Conservation (phyloP, 2,888 invertebrate genomes). For the Netelia fuscicornis region DNA sequence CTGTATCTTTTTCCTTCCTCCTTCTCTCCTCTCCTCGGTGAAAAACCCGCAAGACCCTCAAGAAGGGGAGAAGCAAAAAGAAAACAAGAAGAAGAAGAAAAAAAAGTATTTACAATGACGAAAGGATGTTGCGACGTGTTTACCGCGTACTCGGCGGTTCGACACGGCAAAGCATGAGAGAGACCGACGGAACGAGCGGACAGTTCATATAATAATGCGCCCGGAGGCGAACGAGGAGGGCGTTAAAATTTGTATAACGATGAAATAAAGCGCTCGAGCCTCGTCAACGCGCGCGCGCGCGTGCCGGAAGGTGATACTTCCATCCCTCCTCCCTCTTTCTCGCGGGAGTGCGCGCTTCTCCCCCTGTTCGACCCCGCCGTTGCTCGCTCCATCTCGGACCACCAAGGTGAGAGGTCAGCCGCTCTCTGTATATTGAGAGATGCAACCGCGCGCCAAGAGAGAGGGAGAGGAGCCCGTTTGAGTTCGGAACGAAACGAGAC, state of each 20-base stretch:
- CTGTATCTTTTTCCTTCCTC: background rate
- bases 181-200: background rate
- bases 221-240: conserved; percentile 16
- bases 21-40: background rate
- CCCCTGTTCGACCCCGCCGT: background rate
- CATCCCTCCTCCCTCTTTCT: background rate
- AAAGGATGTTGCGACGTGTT: conserved; percentile 26
- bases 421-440: conserved; percentile 52
- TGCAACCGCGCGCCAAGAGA: conserved; percentile 27
- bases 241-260: conserved; percentile 62
- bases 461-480: background rate
- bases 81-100: background rate
- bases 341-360: conserved; percentile 8
- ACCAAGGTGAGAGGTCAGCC: conserved; percentile 55
- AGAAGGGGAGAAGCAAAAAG: background rate
- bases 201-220: conserved; percentile 32
- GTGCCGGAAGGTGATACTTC: conserved; percentile 46
- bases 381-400: background rate
- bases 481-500: conserved; percentile 40
- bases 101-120: background rate
- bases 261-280: conserved; percentile 43
- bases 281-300: conserved; percentile 52
- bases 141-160: background rate
- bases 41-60: background rate
- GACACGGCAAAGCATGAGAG: background rate